Evolutionary conservation across 2,113 vertebrate species (phyloP).

Genomic region (Calyptommatus sinebrachiatus): DNA sequence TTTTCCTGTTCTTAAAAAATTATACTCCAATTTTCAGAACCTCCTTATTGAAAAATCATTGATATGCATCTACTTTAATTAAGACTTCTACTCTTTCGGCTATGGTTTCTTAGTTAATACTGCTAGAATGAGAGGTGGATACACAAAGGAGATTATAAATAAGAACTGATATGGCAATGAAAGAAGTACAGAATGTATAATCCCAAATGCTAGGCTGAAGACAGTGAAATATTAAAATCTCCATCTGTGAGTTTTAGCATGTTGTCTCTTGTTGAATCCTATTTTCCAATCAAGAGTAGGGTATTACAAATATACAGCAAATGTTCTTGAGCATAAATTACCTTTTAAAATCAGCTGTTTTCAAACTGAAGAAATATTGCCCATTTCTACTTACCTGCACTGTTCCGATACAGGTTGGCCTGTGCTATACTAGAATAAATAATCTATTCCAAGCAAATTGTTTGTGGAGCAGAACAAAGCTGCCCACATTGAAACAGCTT

Average conservation of each 20-base stretch:
- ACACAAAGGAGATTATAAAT: not conserved
- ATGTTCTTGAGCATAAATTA: constrained; percentile 41
- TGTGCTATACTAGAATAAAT: no score
- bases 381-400: no score
- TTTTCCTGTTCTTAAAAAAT: not conserved
- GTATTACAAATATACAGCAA: constrained; percentile 46
- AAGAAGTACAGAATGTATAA: not conserved
- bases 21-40: not conserved
- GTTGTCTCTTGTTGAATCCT: constrained; percentile 24
- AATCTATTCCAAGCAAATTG: no score
- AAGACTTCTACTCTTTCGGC: not conserved
- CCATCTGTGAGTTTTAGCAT: not conserved
- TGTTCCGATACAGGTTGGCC: no score
- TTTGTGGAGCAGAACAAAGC: no score
- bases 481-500: no score
- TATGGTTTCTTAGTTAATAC: not conserved
- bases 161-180: not conserved
- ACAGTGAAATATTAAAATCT: not conserved
- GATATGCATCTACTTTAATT: not conserved
- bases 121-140: not conserved
- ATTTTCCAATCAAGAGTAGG: constrained; percentile 54
- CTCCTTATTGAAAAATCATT: no score
- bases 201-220: not conserved
- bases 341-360: constrained; percentile 47
- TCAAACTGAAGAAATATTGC: constrained; percentile 14